Percentiles rank a stretch among this genome's conserved stretches.
Conservation (phyloP, 2,113 vertebrate species). For the Nipponia nippon region DNA sequence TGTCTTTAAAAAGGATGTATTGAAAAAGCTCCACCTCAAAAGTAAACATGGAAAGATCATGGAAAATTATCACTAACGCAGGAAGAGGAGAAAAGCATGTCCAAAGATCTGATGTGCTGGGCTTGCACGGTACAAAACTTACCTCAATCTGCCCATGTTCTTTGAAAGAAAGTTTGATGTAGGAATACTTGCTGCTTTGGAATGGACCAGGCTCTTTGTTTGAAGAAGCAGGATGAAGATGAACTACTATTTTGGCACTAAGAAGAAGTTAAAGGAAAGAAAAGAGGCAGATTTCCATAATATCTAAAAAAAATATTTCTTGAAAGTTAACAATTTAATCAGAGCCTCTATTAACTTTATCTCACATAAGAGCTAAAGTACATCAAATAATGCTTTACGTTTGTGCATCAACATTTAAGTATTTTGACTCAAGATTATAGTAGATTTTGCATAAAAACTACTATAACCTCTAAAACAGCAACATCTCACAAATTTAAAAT, state of each 20-base stretch:
- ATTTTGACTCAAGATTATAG: neutral
- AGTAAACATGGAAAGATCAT: neutral
- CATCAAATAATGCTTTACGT: neutral
- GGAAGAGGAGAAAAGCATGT: neutral
- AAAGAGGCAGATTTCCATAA: neutral
- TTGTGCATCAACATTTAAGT: neutral
- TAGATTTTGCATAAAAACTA: neutral
- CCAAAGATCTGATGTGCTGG: neutral
- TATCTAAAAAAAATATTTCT: neutral
- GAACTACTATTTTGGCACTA: conserved; percentile 96
- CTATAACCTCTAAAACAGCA: neutral
- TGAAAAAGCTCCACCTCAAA: conserved; percentile 38
- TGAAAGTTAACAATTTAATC: neutral
- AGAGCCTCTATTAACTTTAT: neutral
- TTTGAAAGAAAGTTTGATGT: conserved; percentile 93
- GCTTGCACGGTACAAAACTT: neutral
- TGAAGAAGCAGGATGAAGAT: conserved; percentile 82
- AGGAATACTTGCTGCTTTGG: conserved; percentile 90
- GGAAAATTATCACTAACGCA: neutral
- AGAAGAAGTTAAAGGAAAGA: neutral
- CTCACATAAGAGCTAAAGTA: neutral
- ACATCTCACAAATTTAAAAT: neutral
- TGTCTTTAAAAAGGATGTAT: neutral
- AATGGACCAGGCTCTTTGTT: conserved; percentile 94
- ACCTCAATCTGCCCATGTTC: conserved; percentile 98